Percentiles rank a stretch among this genome's conserved stretches.
phyloP scores from a whole-genome alignment of 1,140 invertebrate species.

The Drosophila lowei region DNA sequence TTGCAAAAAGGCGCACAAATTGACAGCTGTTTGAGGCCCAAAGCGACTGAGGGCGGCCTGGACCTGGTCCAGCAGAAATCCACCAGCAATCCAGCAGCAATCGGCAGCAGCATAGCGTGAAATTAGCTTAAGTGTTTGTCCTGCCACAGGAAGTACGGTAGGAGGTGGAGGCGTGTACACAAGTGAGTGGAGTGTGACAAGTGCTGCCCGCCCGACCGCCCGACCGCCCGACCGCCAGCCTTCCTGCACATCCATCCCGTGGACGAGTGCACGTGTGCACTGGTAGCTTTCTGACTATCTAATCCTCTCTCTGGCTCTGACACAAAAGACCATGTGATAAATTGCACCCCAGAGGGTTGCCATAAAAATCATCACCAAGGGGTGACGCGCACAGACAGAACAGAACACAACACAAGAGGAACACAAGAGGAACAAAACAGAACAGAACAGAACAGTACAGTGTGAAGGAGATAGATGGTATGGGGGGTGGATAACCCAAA shows the following conservation, averaged over 20 bases:
- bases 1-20: slow-evolving; percentile 43
- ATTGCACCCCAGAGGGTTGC: slow-evolving; percentile 81
- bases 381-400: slow-evolving; percentile 1
- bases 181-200: slow-evolving; percentile 36
- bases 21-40: slow-evolving; percentile 55
- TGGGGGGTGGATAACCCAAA: slow-evolving; percentile 8
- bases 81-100: slow-evolving; percentile 11
- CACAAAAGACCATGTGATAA: slow-evolving; percentile 72
- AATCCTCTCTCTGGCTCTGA: slow-evolving; percentile 47
- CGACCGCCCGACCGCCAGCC: neutral
- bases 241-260: neutral
- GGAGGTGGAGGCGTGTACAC: neutral
- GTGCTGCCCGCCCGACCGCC: slow-evolving; percentile 23
- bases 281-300: slow-evolving; percentile 79
- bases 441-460: no score
- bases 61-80: neutral
- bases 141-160: slow-evolving; percentile 12
- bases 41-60: neutral
- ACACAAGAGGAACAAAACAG: no score
- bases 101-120: slow-evolving; percentile 62
- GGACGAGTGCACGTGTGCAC: slow-evolving; percentile 58
- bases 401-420: no score
- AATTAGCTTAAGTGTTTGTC: slow-evolving; percentile 77
- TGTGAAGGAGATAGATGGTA: no score
- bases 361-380: slow-evolving; percentile 76